phyloP scores from a whole-genome alignment of 2,888 invertebrate genomes.

The Ichneumon xanthorius region DNA sequence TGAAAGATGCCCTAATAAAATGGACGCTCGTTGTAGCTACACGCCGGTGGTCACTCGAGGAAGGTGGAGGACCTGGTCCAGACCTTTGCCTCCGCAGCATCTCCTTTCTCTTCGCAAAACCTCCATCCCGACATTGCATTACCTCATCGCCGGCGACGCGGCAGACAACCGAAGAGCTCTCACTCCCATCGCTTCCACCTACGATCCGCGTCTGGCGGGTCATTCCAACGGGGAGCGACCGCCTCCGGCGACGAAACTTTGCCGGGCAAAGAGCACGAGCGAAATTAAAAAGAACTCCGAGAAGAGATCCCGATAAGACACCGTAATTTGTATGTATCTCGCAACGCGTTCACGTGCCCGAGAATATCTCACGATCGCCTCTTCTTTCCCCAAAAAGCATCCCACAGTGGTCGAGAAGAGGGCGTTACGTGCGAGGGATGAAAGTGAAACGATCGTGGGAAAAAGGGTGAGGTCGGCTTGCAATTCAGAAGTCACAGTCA shows the following conservation, averaged over 20 bases:
- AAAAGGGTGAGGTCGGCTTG: conserved; percentile 33
- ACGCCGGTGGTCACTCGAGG: conserved; percentile 76
- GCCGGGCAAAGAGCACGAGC: conserved; percentile 31
- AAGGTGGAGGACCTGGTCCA: conserved; percentile 65
- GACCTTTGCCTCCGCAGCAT: conserved; percentile 70
- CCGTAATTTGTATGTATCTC: conserved; percentile 65
- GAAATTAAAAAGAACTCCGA: conserved; percentile 57
- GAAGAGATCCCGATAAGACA: conserved; percentile 36
- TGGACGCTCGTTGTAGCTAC: conserved; percentile 76
- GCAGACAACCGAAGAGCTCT: conserved; percentile 49
- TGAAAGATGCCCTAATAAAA: conserved; percentile 83
- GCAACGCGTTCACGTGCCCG: neutral
- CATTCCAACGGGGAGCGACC: conserved; percentile 7
- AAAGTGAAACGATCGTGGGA: conserved; percentile 38
- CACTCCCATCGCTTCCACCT: conserved; percentile 45
- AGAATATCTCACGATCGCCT: conserved; percentile 16
- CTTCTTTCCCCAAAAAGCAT: neutral
- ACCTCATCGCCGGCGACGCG: conserved; percentile 70
- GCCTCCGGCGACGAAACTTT: neutral
- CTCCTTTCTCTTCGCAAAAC: conserved; percentile 60
- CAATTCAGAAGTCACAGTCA: conserved; percentile 48
- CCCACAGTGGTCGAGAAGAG: neutral
- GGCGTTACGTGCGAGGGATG: conserved; percentile 20
- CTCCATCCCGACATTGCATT: conserved; percentile 52
- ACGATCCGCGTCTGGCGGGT: conserved; percentile 13